Percentiles rank a stretch among this genome's conserved stretches.
Conservation (phyloP, 2,888 invertebrate species). For the Leucophenga maculata region DNA sequence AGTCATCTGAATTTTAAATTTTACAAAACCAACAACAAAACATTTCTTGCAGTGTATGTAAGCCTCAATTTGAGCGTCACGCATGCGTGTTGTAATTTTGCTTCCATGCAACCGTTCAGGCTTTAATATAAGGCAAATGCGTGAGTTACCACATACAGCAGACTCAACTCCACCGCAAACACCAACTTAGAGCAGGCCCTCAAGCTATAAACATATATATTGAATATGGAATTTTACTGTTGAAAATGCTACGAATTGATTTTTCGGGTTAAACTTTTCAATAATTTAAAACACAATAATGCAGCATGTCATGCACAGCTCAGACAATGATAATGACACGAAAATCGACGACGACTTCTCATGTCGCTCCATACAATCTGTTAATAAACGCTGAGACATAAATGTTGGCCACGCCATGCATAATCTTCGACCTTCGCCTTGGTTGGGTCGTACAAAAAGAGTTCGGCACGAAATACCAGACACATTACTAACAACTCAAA, state of each 20-base stretch:
- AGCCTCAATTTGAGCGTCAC: too few relatives aligned
- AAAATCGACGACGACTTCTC: background rate
- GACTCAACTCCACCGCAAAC: background rate
- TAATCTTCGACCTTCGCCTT: conserved; percentile 11
- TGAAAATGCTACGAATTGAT: too few relatives aligned
- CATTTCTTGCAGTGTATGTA: too few relatives aligned
- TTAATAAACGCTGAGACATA: background rate
- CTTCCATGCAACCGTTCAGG: background rate
- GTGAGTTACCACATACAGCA: background rate
- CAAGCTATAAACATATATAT: too few relatives aligned
- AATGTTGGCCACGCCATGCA: conserved; percentile 9
- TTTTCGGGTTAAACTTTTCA: background rate
- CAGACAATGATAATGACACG: conserved; percentile 17
- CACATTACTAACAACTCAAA: background rate
- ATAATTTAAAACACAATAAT: conserved; percentile 19
- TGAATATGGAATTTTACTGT: too few relatives aligned
- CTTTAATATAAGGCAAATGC: background rate
- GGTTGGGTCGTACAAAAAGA: background rate
- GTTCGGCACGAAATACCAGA: conserved; percentile 2
- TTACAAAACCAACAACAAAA: too few relatives aligned
- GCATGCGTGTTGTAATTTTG: too few relatives aligned
- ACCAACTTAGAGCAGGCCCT: background rate
- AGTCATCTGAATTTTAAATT: too few relatives aligned
- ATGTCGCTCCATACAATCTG: background rate
- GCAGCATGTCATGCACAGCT: background rate